These are phyloP conservation scores for Hyperoplus immaculatus DNA, from an alignment of 2,797 vertebrate genomes.

Conservation along the genomic window DNA sequence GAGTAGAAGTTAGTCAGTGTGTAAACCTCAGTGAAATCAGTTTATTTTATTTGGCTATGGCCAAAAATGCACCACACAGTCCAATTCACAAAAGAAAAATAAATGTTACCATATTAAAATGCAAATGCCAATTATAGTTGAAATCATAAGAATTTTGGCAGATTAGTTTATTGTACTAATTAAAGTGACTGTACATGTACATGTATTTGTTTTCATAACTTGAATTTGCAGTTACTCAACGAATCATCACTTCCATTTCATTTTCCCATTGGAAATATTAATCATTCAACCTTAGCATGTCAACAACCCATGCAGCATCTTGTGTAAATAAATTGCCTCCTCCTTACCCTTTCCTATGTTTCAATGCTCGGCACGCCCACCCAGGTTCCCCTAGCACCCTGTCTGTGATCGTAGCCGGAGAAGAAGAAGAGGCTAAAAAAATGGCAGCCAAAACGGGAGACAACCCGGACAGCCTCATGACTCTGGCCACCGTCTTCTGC, in stretches of 20 bases:
- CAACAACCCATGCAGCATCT: not conserved
- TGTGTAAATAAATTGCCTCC: not conserved
- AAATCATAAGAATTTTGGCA: not conserved
- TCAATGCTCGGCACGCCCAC: not conserved
- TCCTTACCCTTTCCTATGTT: constrained; percentile 9
- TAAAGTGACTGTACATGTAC: not conserved
- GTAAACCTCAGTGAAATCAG: not conserved
- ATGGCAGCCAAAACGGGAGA: constrained; percentile 96
- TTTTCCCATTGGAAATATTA: not conserved
- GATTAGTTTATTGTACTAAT: not conserved
- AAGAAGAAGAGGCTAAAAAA: constrained; percentile 54
- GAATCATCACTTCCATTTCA: not conserved
- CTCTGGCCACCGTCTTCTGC: constrained; percentile 93
- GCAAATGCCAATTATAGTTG: not conserved
- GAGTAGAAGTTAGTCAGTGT: not conserved
- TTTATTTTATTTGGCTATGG: not conserved
- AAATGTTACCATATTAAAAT: not conserved
- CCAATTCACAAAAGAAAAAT: not conserved
- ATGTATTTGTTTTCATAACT: not conserved
- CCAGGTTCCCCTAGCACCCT: constrained; percentile 59
- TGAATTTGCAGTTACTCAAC: not conserved
- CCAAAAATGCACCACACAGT: no score
- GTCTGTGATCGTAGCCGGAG: constrained; percentile 59
- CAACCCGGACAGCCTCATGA: constrained; percentile 94
- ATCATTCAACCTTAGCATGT: not conserved